A percentile compares a stretch with the other conserved stretches of the same genome.
These are phyloP conservation scores for Macaria liturata DNA, from an alignment of 2,888 invertebrate genomes.

Conservation along the genomic window DNA sequence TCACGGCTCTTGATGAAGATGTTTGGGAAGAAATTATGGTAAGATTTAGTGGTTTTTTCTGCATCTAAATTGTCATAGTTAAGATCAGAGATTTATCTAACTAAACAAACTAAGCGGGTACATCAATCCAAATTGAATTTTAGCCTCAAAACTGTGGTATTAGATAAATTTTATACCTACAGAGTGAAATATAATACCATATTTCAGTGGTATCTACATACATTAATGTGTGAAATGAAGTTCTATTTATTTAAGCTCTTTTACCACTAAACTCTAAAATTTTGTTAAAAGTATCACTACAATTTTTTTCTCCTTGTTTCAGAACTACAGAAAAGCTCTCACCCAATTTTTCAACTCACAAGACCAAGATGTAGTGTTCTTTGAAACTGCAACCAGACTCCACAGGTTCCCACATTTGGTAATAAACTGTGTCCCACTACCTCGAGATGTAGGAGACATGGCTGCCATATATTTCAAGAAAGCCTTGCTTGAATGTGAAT, in stretches of 20 bases:
- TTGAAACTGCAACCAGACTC: constrained; percentile 92
- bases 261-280: background rate
- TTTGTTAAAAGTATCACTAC: background rate
- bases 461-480: constrained; percentile 99
- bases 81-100: too few relatives aligned
- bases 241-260: too few relatives aligned
- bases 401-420: constrained; percentile 91
- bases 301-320: constrained; percentile 34
- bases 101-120: too few relatives aligned
- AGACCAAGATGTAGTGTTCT: constrained; percentile 93
- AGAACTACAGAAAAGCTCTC: constrained; percentile 90
- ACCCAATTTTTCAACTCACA: constrained; percentile 89
- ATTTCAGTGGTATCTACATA: too few relatives aligned
- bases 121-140: too few relatives aligned
- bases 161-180: too few relatives aligned
- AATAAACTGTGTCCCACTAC: constrained; percentile 95
- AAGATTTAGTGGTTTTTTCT: too few relatives aligned
- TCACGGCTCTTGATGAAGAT: constrained; percentile 96
- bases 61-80: too few relatives aligned
- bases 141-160: too few relatives aligned
- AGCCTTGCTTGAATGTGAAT: constrained; percentile 96
- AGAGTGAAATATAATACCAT: too few relatives aligned
- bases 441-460: constrained; percentile 91
- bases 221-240: too few relatives aligned
- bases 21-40: constrained; percentile 95